Evolutionary conservation across 1,140 invertebrate species (phyloP).

Genomic region (Formica exsecta): DNA sequence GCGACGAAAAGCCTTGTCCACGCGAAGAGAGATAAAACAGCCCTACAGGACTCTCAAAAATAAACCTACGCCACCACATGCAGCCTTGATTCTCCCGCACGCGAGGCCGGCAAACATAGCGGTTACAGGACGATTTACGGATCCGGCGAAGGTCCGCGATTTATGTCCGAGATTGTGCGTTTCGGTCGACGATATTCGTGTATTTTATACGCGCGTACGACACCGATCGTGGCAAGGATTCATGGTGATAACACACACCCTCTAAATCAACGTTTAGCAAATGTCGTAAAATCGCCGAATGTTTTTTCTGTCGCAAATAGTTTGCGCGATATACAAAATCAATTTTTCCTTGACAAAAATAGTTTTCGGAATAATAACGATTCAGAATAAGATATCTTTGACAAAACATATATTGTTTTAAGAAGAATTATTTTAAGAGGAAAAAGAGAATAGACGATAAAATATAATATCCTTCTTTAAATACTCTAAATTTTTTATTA

Average conservation of each 20-base stretch:
- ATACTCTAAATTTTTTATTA: neutral
- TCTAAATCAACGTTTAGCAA: neutral
- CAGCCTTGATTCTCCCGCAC: slow-evolving; percentile 74
- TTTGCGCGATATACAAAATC: neutral
- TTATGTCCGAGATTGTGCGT: slow-evolving; percentile 44
- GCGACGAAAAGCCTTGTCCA: slow-evolving; percentile 61
- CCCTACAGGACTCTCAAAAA: slow-evolving; percentile 68
- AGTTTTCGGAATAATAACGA: neutral
- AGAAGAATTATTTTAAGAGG: neutral
- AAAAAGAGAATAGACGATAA: neutral
- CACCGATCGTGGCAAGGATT: neutral
- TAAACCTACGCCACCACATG: slow-evolving; percentile 69
- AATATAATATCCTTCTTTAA: neutral
- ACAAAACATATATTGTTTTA: neutral
- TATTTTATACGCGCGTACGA: neutral
- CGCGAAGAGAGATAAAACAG: slow-evolving; percentile 6
- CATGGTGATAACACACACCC: neutral
- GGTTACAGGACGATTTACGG: slow-evolving; percentile 61
- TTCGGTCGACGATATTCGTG: neutral
- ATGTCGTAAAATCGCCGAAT: neutral
- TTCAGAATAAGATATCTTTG: neutral
- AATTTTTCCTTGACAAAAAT: neutral
- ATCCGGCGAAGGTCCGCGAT: slow-evolving; percentile 41
- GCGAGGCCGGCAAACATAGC: slow-evolving; percentile 55
- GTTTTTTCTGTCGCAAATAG: neutral